Percentiles rank a stretch among this genome's conserved stretches.
Evolutionary conservation across 2,888 invertebrate species (phyloP).

Genomic region (Coelinius sp.): DNA sequence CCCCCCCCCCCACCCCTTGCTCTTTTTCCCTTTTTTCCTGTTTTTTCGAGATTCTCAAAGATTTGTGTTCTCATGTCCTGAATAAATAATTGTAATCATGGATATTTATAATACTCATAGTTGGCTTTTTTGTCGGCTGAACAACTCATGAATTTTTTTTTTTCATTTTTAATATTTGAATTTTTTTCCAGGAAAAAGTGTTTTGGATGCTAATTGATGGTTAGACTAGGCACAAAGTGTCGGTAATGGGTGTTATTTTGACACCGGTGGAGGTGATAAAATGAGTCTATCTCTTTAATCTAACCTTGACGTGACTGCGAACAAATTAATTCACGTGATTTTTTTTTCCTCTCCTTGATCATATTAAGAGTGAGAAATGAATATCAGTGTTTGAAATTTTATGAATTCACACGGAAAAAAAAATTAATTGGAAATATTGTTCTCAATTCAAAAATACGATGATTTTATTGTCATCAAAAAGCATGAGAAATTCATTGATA

Average conservation of each 20-base stretch:
- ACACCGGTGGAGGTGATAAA: constrained; percentile 35
- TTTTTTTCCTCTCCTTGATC: constrained; percentile 30
- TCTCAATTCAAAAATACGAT: too few relatives aligned
- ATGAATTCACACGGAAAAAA: too few relatives aligned
- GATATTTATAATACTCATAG: background rate
- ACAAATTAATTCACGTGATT: constrained; percentile 41
- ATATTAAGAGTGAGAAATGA: constrained; percentile 26
- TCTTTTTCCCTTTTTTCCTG: background rate
- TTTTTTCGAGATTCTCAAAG: background rate
- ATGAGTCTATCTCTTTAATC: constrained; percentile 57
- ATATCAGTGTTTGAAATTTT: background rate
- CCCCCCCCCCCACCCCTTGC: background rate
- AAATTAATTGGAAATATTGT: too few relatives aligned
- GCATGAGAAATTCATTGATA: background rate
- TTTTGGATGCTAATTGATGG: constrained; percentile 20
- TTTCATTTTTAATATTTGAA: background rate
- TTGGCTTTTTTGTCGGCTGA: background rate
- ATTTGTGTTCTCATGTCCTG: background rate
- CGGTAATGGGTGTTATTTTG: constrained; percentile 19
- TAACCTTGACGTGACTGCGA: constrained; percentile 49
- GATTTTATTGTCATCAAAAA: too few relatives aligned
- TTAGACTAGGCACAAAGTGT: background rate
- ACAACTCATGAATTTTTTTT: constrained; percentile 29
- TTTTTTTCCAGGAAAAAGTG: background rate
- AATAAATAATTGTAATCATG: background rate